phyloP scores from a whole-genome alignment of 2,797 vertebrate species.

The Sebastes trivittatus region DNA sequence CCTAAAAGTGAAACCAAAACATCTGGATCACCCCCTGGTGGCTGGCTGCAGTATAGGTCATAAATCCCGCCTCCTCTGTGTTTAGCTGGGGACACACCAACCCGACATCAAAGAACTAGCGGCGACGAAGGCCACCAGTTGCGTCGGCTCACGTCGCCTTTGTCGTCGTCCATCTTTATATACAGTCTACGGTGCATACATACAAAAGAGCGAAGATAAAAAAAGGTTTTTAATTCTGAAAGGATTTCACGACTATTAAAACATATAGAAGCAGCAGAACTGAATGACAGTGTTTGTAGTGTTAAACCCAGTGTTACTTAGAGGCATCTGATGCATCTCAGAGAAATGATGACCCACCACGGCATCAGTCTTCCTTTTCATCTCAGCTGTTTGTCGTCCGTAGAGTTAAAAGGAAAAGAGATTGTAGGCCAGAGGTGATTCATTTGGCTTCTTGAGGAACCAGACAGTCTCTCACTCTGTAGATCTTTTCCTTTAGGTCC shows the following conservation, averaged over 20 bases:
- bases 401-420: not conserved
- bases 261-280: not conserved
- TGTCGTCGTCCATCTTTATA: too few species aligned
- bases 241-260: not conserved
- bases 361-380: not conserved
- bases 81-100: too few species aligned
- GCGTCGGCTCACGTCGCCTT: too few species aligned
- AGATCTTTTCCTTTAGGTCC: constrained; percentile 2
- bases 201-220: constrained; percentile 14
- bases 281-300: constrained; percentile 18
- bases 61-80: too few species aligned
- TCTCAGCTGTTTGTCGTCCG: not conserved
- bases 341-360: not conserved
- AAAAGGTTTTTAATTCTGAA: not conserved
- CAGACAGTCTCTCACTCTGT: not conserved
- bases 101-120: too few species aligned
- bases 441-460: constrained; percentile 13
- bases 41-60: too few species aligned
- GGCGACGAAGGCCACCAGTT: too few species aligned
- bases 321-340: constrained; percentile 14
- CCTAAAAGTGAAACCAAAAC: too few species aligned
- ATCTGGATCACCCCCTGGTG: too few species aligned
- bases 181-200: not conserved
- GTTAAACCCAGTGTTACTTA: constrained; percentile 20
- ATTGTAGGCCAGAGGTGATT: not conserved